Conservation (phyloP, 1,140 invertebrate genomes). For the Drosophila parabipectinata region DNA sequence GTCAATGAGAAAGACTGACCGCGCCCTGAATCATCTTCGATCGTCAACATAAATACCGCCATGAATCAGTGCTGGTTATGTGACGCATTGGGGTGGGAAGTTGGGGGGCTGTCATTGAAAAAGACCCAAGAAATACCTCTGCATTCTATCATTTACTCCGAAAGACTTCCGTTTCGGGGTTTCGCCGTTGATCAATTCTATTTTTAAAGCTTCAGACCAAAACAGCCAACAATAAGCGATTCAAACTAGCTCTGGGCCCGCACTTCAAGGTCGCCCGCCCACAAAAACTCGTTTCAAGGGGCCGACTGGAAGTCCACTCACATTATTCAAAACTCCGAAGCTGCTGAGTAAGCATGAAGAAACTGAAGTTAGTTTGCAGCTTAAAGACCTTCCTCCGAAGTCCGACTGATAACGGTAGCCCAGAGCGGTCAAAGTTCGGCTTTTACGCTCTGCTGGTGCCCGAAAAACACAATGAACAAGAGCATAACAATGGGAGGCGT, state of each 20-base stretch:
- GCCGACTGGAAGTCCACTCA: slow-evolving; percentile 8
- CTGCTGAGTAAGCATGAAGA: slow-evolving; percentile 39
- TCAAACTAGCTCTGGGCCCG: slow-evolving; percentile 33
- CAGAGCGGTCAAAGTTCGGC: slow-evolving; percentile 32
- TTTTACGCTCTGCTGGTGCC: slow-evolving; percentile 19
- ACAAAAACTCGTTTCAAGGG: slow-evolving; percentile 58
- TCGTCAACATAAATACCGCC: slow-evolving; percentile 2
- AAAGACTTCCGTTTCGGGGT: slow-evolving; percentile 31
- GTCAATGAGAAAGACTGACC: slow-evolving; percentile 27
- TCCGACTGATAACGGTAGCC: slow-evolving; percentile 25
- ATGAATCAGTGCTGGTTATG: slow-evolving; percentile 33
- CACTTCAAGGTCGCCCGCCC: slow-evolving; percentile 63
- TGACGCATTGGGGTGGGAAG: slow-evolving; percentile 40
- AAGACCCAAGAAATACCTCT: background rate
- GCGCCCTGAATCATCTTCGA: slow-evolving; percentile 57
- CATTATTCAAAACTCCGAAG: slow-evolving; percentile 6
- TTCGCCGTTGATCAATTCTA: slow-evolving; percentile 20
- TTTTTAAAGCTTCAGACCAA: slow-evolving; percentile 33
- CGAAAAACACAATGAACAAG: slow-evolving; percentile 19
- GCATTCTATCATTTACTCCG: background rate
- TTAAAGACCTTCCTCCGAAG: slow-evolving; percentile 10
- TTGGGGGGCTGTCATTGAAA: background rate
- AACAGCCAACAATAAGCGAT: slow-evolving; percentile 31
- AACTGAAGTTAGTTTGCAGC: slow-evolving; percentile 10
- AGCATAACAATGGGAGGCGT: slow-evolving; percentile 11